Percentiles rank a stretch among this genome's conserved stretches.
These are phyloP conservation scores for Boloria selene DNA, from an alignment of 2,888 invertebrate genomes.

Conservation along the genomic window DNA sequence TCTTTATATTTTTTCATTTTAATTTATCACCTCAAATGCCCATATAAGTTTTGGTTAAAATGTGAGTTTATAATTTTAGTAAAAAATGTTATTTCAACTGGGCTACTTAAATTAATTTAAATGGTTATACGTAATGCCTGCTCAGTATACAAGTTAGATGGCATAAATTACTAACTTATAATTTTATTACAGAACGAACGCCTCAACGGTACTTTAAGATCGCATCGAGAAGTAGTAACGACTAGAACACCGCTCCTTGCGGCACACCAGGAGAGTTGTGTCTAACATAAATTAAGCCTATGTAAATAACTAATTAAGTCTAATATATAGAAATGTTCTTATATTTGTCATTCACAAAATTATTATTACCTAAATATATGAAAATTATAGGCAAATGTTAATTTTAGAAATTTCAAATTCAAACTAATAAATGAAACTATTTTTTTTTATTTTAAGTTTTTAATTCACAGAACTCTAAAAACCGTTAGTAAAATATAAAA, in stretches of 20 bases:
- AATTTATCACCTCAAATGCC: too few relatives aligned
- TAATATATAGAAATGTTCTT: background rate
- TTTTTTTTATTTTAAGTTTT: too few relatives aligned
- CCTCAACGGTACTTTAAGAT: conserved; percentile 62
- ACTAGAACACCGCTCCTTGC: conserved; percentile 86
- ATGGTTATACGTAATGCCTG: too few relatives aligned
- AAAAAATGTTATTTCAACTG: too few relatives aligned
- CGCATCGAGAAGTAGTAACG: conserved; percentile 84
- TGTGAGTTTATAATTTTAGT: too few relatives aligned
- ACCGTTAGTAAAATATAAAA: background rate
- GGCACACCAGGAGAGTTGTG: conserved; percentile 86
- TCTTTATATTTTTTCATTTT: too few relatives aligned
- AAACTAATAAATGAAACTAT: conserved; percentile 11
- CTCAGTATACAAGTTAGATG: too few relatives aligned
- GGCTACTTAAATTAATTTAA: too few relatives aligned
- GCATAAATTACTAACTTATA: background rate
- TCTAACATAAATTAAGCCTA: conserved; percentile 56
- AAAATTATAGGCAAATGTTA: too few relatives aligned
- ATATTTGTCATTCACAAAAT: background rate
- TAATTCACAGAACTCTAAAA: conserved; percentile 2
- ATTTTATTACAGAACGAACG: conserved; percentile 63
- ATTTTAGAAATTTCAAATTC: conserved; percentile 9
- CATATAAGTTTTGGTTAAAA: too few relatives aligned
- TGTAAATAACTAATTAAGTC: conserved; percentile 20
- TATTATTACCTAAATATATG: background rate